A percentile compares a stretch with the other conserved stretches of the same genome.
These are phyloP conservation scores for Rhamnusium bicolor DNA, from an alignment of 2,888 invertebrate genomes.

Conservation along the genomic window DNA sequence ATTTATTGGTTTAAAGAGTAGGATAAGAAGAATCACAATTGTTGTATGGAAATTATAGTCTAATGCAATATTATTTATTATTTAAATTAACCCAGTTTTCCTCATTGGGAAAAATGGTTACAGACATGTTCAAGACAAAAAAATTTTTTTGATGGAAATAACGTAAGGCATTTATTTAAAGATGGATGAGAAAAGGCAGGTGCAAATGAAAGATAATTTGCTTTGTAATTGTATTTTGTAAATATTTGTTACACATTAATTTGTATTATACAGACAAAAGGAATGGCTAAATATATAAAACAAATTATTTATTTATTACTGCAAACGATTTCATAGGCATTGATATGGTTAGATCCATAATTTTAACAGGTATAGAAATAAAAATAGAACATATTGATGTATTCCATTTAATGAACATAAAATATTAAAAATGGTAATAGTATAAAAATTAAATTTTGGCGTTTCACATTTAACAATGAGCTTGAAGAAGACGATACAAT, in stretches of 20 bases:
- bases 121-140: no score
- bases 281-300: conserved; percentile 49
- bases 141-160: no score
- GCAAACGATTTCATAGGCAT: conserved; percentile 48
- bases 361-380: conserved; percentile 45
- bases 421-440: conserved; percentile 39
- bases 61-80: no score
- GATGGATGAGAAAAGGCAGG: neutral
- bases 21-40: no score
- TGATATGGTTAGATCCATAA: conserved; percentile 55
- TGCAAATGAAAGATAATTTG: conserved; percentile 53
- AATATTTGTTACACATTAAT: conserved; percentile 57
- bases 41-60: no score
- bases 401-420: conserved; percentile 54
- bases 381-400: conserved; percentile 42
- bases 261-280: conserved; percentile 52
- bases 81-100: no score
- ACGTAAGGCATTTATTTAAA: no score
- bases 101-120: no score
- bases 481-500: no score
- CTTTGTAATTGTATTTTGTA: conserved; percentile 59
- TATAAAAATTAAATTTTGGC: no score
- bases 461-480: no score
- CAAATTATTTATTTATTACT: conserved; percentile 45
- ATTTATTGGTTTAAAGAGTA: no score